A percentile compares a stretch with the other conserved stretches of the same genome.
These are phyloP conservation scores for Phacellophora camtschatica DNA, from an alignment of 30 jellyfish, hydroid and myxozoan species.

Conservation along the genomic window DNA sequence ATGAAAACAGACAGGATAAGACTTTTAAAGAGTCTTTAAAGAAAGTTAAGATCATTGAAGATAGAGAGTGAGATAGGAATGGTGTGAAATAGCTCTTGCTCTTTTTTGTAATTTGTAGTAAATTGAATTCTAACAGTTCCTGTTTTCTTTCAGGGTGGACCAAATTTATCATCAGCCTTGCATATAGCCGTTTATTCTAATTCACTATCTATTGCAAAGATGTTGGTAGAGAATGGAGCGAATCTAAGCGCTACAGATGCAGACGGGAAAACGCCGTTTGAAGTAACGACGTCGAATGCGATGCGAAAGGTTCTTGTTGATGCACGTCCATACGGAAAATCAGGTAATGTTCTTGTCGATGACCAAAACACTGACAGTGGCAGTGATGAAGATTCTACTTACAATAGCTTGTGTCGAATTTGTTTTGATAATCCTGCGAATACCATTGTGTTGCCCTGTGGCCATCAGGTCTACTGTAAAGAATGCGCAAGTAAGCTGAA, in stretches of 20 bases:
- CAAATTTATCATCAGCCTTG: conserved; percentile 47
- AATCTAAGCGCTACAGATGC: conserved; percentile 56
- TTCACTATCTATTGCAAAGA: conserved; percentile 28
- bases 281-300: conserved; percentile 76
- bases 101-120: too few relatives aligned
- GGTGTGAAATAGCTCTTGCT: too few relatives aligned
- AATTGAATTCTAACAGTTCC: too few relatives aligned
- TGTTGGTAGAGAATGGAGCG: conserved; percentile 71
- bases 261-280: conserved; percentile 89
- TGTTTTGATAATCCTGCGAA: conserved; percentile 79
- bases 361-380: conserved; percentile 38
- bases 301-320: conserved; percentile 76
- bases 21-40: too few relatives aligned
- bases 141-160: conserved; percentile 72
- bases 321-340: conserved; percentile 35
- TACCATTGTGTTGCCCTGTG: conserved; percentile 87
- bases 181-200: conserved; percentile 64
- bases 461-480: conserved; percentile 79
- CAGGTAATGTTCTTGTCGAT: background rate
- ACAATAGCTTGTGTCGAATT: conserved; percentile 56
- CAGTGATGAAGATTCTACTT: conserved; percentile 41
- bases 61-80: too few relatives aligned
- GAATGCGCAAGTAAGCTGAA: conserved; percentile 80
- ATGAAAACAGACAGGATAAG: too few relatives aligned
- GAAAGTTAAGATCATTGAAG: too few relatives aligned